A percentile compares a stretch with the other conserved stretches of the same genome.
phyloP scores from a whole-genome alignment of 2,888 invertebrate species.

The Iphiclides podalirius region DNA sequence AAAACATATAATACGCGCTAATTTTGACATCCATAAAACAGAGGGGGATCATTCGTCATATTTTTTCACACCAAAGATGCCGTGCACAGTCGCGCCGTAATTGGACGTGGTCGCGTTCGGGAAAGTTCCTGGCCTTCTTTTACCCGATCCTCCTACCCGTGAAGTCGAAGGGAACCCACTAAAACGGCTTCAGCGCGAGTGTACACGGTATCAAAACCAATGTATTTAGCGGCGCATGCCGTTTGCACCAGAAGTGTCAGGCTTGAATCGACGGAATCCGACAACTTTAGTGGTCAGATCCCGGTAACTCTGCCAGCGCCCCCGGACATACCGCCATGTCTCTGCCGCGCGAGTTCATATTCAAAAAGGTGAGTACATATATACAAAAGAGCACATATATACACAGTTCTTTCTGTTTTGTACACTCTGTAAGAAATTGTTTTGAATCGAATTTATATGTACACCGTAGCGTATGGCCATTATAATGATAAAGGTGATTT shows the following conservation, averaged over 20 bases:
- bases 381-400: too few species aligned
- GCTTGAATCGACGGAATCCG: slow-evolving; percentile 66
- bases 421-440: too few species aligned
- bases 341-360: slow-evolving; percentile 81
- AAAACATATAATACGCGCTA: neutral
- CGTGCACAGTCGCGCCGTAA: slow-evolving; percentile 20
- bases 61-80: slow-evolving; percentile 21
- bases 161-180: slow-evolving; percentile 42
- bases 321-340: slow-evolving; percentile 72
- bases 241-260: slow-evolving; percentile 42
- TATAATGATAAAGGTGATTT: too few species aligned
- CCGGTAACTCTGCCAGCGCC: slow-evolving; percentile 60
- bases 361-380: slow-evolving; percentile 70
- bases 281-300: slow-evolving; percentile 51
- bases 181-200: slow-evolving; percentile 56
- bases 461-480: too few species aligned
- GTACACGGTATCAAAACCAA: slow-evolving; percentile 51
- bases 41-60: neutral
- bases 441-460: too few species aligned
- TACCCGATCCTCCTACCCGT: slow-evolving; percentile 19
- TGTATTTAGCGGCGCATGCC: slow-evolving; percentile 64
- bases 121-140: slow-evolving; percentile 28
- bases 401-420: too few species aligned
- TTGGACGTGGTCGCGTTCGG: slow-evolving; percentile 21
- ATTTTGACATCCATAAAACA: neutral